Conservation (phyloP, 1,140 invertebrate genomes). For the Planococcus citri region DNA sequence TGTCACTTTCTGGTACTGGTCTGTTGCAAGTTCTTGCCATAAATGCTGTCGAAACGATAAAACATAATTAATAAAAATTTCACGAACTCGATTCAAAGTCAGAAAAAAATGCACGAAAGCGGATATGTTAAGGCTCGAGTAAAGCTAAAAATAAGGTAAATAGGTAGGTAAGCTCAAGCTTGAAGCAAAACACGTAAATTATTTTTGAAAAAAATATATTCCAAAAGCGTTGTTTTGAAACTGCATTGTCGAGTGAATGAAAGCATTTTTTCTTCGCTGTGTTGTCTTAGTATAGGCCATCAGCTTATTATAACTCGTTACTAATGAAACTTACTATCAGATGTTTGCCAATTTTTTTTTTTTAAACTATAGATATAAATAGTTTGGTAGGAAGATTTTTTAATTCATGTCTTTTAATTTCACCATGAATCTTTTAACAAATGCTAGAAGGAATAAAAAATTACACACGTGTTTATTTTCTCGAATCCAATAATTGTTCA, state of each 20-base stretch:
- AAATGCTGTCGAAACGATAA: constrained; percentile 27
- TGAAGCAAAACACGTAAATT: no score
- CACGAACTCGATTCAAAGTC: no score
- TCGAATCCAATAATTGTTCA: no score
- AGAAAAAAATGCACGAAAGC: no score
- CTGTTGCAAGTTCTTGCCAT: constrained; percentile 27
- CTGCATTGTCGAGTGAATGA: constrained; percentile 5
- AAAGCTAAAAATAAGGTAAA: no score
- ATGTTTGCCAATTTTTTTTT: background rate
- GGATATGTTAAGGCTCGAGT: no score
- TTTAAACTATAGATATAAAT: constrained; percentile 4
- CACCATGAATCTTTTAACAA: constrained; percentile 25
- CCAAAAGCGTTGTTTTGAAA: constrained; percentile 10
- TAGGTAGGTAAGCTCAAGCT: background rate
- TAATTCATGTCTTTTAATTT: constrained; percentile 23
- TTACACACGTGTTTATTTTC: background rate
- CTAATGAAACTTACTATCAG: background rate
- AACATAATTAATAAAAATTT: background rate
- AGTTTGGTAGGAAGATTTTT: constrained; percentile 23
- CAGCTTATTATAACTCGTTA: background rate
- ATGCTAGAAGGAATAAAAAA: constrained; percentile 24
- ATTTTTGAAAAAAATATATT: no score
- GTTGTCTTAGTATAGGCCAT: background rate
- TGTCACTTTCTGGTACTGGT: constrained; percentile 26
- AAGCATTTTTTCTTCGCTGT: background rate